Base-by-base conservation (phyloP, 2,113 vertebrate species). In the Pelodiscus sinensis region DNA sequence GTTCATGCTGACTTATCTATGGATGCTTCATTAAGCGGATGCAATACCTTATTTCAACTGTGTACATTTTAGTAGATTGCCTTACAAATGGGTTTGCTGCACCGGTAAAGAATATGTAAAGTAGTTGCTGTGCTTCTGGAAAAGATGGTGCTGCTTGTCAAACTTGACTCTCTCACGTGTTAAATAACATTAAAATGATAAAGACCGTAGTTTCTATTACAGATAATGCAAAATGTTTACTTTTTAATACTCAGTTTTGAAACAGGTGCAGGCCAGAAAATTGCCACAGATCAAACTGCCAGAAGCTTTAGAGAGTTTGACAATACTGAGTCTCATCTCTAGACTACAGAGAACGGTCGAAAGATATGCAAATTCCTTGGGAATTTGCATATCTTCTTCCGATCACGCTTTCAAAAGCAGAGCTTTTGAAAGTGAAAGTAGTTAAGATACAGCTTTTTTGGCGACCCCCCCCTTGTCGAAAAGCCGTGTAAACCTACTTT, bases 91-190 rank as follows among this genome's bases (percentile, higher is more conserved):
- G 15, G 60, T 44, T 83, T 79, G 24, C 31, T 27, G 4, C 21
- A 79, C 93, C 91, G 89, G 85, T 81, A 87, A 91, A 95, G 84
- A 79, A 86, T 55, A 24, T 85, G 86, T 86, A 86, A 56, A 93
- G 54, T 44, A 79, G 16, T 15, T 90, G 55, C 81, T 81, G n/a
- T 0, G 4, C 65, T 71, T 71, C 65, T 71, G 65, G 18, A 21
- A 71, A 15, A 21, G 65, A 71, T 5, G 65, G 31, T 21, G 54
- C 71, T 94, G 57, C 84, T 65, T 79, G 85, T 92, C 51, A 84
- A 82, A 44, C 31, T 82, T 16, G 2, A 2, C 57, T 88, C 15
- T 84, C 86, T 62, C 65, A 8, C 24, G 7, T n/a, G 35, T 62
- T 86, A 95, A 90, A 62, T 90, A 95, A 85, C 8, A 2, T 19